Evolutionary conservation across 2,888 invertebrate species (phyloP).

Genomic region (Andrena praecox): DNA sequence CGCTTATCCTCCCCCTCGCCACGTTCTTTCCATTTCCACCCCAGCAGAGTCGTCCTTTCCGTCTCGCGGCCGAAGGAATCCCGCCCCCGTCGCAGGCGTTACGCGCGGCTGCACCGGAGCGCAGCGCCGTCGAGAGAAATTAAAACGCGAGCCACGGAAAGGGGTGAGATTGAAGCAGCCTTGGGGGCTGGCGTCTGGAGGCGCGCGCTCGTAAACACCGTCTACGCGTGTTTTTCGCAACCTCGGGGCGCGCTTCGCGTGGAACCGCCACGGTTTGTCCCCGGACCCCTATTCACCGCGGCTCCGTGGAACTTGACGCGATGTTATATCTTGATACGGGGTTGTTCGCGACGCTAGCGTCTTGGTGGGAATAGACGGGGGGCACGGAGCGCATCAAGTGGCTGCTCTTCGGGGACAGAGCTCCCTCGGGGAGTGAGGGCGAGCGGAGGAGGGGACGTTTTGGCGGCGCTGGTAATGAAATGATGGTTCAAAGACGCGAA

Average conservation of each 20-base stretch:
- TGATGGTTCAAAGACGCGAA: neutral
- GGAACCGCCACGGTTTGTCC: conserved; percentile 3
- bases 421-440: neutral
- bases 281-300: neutral
- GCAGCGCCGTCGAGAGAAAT: conserved; percentile 30
- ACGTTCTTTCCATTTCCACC: neutral
- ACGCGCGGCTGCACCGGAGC: conserved; percentile 11
- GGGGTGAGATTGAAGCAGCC: conserved; percentile 28
- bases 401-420: conserved; percentile 4
- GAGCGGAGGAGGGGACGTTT: neutral
- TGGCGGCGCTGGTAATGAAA: neutral
- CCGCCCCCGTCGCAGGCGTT: neutral
- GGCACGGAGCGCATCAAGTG: conserved; percentile 38
- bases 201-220: neutral
- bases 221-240: too few species aligned
- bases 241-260: neutral
- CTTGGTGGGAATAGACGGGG: conserved; percentile 1
- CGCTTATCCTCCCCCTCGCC: neutral
- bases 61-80: neutral
- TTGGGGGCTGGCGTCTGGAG: conserved; percentile 5
- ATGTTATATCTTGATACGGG: neutral
- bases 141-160: conserved; percentile 32
- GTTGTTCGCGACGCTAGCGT: neutral
- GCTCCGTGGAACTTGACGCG: neutral
- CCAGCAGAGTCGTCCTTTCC: neutral